Percentiles rank a stretch among this genome's conserved stretches.
Conservation (phyloP, 1,140 invertebrate species). For the Zaprionus tsacasi region DNA sequence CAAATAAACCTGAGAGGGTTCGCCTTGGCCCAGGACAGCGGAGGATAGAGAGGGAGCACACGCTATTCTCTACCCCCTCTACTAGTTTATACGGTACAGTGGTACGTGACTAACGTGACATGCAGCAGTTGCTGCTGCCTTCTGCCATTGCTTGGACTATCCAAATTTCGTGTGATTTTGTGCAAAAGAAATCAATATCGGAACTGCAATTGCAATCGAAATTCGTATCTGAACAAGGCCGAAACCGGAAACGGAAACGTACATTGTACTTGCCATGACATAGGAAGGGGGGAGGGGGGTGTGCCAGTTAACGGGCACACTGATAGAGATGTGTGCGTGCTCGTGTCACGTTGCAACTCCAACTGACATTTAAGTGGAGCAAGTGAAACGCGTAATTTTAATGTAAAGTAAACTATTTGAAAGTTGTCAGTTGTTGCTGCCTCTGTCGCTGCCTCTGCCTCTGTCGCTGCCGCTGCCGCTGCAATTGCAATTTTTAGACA, state of each 20-base stretch:
- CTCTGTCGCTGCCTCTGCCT: too few species aligned
- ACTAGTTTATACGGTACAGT: constrained; percentile 22
- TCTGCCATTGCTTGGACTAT: neutral
- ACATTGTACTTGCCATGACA: neutral
- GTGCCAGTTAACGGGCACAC: neutral
- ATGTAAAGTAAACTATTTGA: constrained; percentile 39
- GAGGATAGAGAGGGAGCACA: neutral
- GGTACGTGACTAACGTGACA: constrained; percentile 11
- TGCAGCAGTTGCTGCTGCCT: neutral
- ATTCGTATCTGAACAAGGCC: constrained; percentile 4
- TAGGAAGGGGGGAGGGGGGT: neutral
- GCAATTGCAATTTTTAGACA: constrained; percentile 30
- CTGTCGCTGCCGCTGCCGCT: neutral
- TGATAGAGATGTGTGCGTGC: constrained; percentile 2
- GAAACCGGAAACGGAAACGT: constrained; percentile 7
- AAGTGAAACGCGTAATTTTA: constrained; percentile 25
- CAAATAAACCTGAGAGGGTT: constrained; percentile 58
- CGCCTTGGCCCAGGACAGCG: neutral
- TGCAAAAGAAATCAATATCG: constrained; percentile 2
- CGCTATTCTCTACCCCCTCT: neutral
- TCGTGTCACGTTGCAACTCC: neutral
- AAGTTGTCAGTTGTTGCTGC: constrained; percentile 24
- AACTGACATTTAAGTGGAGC: constrained; percentile 14
- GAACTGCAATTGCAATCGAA: neutral
- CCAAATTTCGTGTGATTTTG: neutral